phyloP scores from a whole-genome alignment of 2,797 vertebrate genomes.

The Phyllotis vaccarum region DNA sequence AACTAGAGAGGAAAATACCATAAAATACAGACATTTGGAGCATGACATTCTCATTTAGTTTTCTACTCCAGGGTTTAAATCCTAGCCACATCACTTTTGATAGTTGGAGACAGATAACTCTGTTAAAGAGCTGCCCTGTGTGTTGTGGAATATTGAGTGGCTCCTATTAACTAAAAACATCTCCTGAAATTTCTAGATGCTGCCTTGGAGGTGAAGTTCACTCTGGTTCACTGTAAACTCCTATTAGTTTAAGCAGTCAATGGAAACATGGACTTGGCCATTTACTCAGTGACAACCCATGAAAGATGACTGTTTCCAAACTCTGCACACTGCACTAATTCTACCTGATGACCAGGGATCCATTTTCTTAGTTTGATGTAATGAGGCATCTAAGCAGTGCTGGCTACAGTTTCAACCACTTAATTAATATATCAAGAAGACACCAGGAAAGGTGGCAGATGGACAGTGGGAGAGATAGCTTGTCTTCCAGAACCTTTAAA shows the following conservation, averaged over 20 bases:
- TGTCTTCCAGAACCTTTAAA: not conserved
- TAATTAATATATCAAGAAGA: not conserved
- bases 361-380: not conserved
- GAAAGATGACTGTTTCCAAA: not conserved
- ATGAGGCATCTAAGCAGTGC: not conserved
- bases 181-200: not conserved
- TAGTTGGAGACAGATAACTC: not conserved
- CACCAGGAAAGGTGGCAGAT: not conserved
- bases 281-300: not conserved
- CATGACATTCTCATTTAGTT: no score
- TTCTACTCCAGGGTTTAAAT: not conserved
- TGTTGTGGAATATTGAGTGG: not conserved
- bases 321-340: not conserved
- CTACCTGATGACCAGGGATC: not conserved
- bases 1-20: not conserved
- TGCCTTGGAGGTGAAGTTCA: not conserved
- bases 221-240: not conserved
- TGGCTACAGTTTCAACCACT: not conserved
- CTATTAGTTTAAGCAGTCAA: no score
- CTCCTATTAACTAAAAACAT: not conserved
- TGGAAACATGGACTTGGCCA: not conserved
- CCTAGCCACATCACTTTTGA: not conserved
- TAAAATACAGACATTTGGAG: not conserved
- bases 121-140: no score
- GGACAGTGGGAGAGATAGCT: not conserved